Base-by-base conservation (phyloP, 2,888 invertebrate species). In the Cecidostiba fungosa region DNA sequence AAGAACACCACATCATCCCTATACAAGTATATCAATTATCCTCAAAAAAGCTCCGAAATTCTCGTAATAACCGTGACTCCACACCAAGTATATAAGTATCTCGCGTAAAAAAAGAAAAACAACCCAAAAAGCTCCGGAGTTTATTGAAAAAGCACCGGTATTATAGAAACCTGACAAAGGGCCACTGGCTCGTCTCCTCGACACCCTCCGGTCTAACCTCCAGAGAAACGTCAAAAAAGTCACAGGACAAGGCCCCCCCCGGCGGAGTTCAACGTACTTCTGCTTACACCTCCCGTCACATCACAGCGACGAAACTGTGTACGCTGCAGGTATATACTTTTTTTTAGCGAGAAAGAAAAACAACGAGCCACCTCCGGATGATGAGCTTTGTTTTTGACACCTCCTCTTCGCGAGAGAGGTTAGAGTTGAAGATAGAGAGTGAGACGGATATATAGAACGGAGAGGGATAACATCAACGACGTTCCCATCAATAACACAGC, bases 401-500 rank as follows among this genome's bases (percentile, higher is more conserved):
- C 43, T 43, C 54, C 54, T 54, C 54, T 6, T 6, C 54, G 54
- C 23, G 54, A n/a, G 23, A 59, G 54, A 59, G 54, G 54, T 59
- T 59, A 59, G 54, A 59, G 54, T 59, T 59, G 54, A 59, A 19
- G 19, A n/a, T 59, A 59, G 23, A 59, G 23, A 59, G 6, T 8
- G 54, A 59, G 54, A 59, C 54, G 23, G n/a, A n/a, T n/a, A 59
- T 59, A 59, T n/a, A 59, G 50, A 50, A 16, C 6, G 50, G 50
- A 50, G 50, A 50, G 50, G 50, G 50, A 50, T 50, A 50, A 50
- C 50, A n/a, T n/a, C n/a, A 6, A n/a, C 54, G 10, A n/a, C n/a
- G 54, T 59, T 59, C 54, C 54, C 54, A n/a, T n/a, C n/a, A 59
- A 59, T 59, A 59, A 59, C 54, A n/a, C 54, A 59, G 23, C 23